These are phyloP conservation scores for Trilocha varians DNA, from an alignment of 2,888 invertebrate genomes.

Conservation along the genomic window DNA sequence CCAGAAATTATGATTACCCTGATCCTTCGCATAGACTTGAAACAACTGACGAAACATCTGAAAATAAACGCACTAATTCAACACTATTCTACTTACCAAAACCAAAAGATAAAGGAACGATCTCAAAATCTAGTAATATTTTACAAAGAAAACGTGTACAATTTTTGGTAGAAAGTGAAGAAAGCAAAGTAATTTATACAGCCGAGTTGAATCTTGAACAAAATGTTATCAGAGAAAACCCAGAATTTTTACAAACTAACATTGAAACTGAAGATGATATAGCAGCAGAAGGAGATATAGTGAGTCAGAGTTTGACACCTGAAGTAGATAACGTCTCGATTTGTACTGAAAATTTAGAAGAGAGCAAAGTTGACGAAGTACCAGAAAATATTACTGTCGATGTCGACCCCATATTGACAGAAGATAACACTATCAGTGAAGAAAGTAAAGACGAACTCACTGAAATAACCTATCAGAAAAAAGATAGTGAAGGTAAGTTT, in stretches of 20 bases:
- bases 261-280: constrained; percentile 42
- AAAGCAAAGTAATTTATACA: constrained; percentile 64
- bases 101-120: constrained; percentile 50
- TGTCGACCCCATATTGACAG: constrained; percentile 5
- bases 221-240: constrained; percentile 28
- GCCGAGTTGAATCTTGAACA: constrained; percentile 61
- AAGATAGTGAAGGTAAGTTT: constrained; percentile 27
- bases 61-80: constrained; percentile 42
- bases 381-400: constrained; percentile 25
- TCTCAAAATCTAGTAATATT: constrained; percentile 35
- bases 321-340: constrained; percentile 27
- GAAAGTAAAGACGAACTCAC: constrained; percentile 9
- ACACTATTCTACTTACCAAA: constrained; percentile 79
- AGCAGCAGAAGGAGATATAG: constrained; percentile 51
- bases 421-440: constrained; percentile 11
- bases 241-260: constrained; percentile 18
- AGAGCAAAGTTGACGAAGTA: constrained; percentile 16
- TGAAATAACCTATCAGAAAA: neutral
- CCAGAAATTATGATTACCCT: constrained; percentile 49
- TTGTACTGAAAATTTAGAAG: constrained; percentile 28
- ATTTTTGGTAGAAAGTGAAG: constrained; percentile 79
- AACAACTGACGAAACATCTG: constrained; percentile 38
- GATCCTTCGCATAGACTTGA: constrained; percentile 38
- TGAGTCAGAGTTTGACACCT: constrained; percentile 46
- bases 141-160: constrained; percentile 79